Evolutionary conservation across 2,797 vertebrate species (phyloP), one percentile per base, ranked within the genome.

Genomic region (Thalassophryne amazonica): DNA sequence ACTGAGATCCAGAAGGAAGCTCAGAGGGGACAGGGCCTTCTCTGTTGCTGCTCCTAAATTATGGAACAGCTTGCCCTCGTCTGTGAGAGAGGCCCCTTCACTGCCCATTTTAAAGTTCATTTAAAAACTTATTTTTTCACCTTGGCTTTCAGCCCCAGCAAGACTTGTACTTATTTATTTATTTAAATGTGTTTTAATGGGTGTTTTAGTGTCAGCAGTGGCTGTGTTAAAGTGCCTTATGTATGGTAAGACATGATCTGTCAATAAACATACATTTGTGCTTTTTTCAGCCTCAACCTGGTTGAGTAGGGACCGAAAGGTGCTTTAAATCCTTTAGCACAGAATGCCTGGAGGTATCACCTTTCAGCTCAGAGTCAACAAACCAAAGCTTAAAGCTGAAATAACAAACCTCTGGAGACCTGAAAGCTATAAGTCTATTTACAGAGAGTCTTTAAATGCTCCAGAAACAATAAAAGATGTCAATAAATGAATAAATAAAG

Each of bases 361-460:
- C 28, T 75, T 71, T 67, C 56, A 68, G 19, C 53, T 59, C 27
- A 24, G 54, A 8, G 1, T 47, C 40, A 45, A 52, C 19, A 36
- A 29, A 24, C 40, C 15, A 24, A 41, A 33, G 32, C 43, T 39
- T 22, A 12, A 37, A 35, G 47, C 4, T 11, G 20, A 49, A 54
- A 49, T 16, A 16, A 27, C 15, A 8, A 51, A 31, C 19, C 25
- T 24, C 2, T 47, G 9, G 6, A 23, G 11, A 49, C 8, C 5
- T 3, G 2, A 40, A 27, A 41, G 20, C 31, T 18, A 1, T 3
- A 3, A 21, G 27, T 19, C 38, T 60, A 41, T 65, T 43, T 58
- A 25, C 31, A 21, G 31, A 21, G 32, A 19, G 13, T 41, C 11
- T 5, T 12, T 4, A 2, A 16, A 29, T 6, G 15, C 4, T 13